Conservation (phyloP, 2,888 invertebrate genomes). For the Drosophila barbarae region DNA sequence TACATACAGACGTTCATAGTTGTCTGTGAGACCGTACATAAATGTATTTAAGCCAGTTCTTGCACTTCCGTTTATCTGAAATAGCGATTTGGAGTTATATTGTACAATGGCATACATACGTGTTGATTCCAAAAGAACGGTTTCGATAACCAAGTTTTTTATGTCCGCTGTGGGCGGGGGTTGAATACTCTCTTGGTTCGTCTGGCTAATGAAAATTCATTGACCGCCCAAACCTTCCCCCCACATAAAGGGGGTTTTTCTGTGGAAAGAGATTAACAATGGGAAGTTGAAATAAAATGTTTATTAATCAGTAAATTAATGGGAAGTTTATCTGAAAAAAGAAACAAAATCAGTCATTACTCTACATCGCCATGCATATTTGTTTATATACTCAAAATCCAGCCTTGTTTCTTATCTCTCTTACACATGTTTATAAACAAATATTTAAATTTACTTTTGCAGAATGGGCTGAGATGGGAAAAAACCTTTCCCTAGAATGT, state of each 20-base stretch:
- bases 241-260: background rate
- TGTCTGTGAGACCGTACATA: slow-evolving; percentile 3
- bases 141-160: background rate
- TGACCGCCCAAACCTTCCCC: background rate
- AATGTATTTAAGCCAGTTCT: slow-evolving; percentile 3
- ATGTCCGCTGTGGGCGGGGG: background rate
- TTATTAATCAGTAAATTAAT: background rate
- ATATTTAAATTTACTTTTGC: slow-evolving; percentile 39
- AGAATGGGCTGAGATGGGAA: slow-evolving; percentile 78
- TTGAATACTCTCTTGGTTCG: background rate
- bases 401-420: too few relatives aligned
- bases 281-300: background rate
- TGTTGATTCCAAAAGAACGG: slow-evolving; percentile 22
- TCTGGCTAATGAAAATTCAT: slow-evolving; percentile 5
- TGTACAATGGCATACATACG: slow-evolving; percentile 5
- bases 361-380: too few relatives aligned
- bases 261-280: background rate
- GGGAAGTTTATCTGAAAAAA: background rate
- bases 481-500: slow-evolving; percentile 82
- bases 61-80: slow-evolving; percentile 19
- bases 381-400: too few relatives aligned
- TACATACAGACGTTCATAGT: slow-evolving; percentile 7
- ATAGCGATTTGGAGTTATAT: background rate
- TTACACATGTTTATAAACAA: background rate
- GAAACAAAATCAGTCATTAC: too few relatives aligned